Percentiles rank a stretch among this genome's conserved stretches.
Conservation (phyloP, 1,140 invertebrate species). For the Drosophila rufa region DNA sequence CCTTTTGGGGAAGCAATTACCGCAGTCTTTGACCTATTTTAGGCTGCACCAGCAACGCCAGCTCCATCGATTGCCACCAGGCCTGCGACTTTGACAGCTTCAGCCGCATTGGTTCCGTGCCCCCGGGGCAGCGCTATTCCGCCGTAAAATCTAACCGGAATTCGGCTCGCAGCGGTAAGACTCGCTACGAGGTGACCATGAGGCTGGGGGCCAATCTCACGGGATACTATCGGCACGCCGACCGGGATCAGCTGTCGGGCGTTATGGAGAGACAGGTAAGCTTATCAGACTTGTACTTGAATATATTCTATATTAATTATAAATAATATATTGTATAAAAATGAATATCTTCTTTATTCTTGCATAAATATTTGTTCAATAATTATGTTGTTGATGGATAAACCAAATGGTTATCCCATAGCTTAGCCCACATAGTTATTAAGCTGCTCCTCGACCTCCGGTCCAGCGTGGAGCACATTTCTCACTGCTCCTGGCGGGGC, state of each 20-base stretch:
- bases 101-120: constrained; percentile 8
- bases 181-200: constrained; percentile 83
- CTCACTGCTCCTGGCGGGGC: constrained; percentile 49
- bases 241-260: constrained; percentile 73
- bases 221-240: constrained; percentile 74
- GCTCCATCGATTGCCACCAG: constrained; percentile 59
- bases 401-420: background rate
- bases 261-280: constrained; percentile 82
- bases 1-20: constrained; percentile 26
- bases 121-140: constrained; percentile 35
- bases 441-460: constrained; percentile 66
- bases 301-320: background rate
- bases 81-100: constrained; percentile 65
- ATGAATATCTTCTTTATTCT: background rate
- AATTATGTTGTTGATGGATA: background rate
- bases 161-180: constrained; percentile 75
- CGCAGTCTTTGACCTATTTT: constrained; percentile 3
- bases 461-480: constrained; percentile 55
- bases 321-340: background rate
- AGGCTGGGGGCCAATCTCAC: constrained; percentile 80
- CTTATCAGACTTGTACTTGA: background rate
- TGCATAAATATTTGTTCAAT: background rate
- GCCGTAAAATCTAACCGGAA: constrained; percentile 50
- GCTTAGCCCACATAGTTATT: constrained; percentile 75
- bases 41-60: constrained; percentile 77